Evolutionary conservation across 2,888 invertebrate species (phyloP), one percentile per base, ranked within the genome.

Genomic region (Labia minor): DNA sequence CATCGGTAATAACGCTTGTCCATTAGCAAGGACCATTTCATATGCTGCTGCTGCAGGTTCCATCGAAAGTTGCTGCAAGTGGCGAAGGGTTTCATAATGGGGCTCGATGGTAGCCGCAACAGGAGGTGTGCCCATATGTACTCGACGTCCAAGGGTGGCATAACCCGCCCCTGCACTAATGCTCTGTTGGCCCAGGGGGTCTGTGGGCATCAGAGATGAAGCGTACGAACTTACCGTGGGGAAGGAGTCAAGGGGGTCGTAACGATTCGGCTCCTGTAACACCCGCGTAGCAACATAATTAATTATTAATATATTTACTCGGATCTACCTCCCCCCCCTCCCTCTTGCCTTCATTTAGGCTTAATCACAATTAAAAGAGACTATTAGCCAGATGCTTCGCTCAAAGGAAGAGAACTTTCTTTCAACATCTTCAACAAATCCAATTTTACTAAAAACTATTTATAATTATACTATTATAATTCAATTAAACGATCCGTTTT

Each of bases 131-230:
- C 62, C 63, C 11, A 67, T 66, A 16, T 68, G 62, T 1, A 72
- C 68, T 1, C 70, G 68, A 65, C 72, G 71, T 61, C 72, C 72
- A n/a, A 70, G 71, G 1, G 69, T 68, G 62, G 71, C 71, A 11
- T 67, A 64, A 1, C 62, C 63, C n/a, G 67, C 62, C 1, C 67
- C 65, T 6, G 65, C 66, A 20, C 67, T 68, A 21, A 67, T 68
- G 14, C 65, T 66, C 61, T 69, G 69, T 10, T 68, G 66, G n/a
- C 69, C 69, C 16, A 66, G 67, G 14, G 69, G 69, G 11, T 8
- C 33, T 6, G 6, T 11, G 16, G 69, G 67, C 16, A 65, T 66
- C 2, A 69, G 66, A 14, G 67, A 67, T 3, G 70, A 68, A 19
- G 67, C 68, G 65, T 68, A 68, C 49, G 66, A 68, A 19, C 68